phyloP scores from a whole-genome alignment of 2,113 vertebrate species.

The Machaerirhynchus nigripectus region DNA sequence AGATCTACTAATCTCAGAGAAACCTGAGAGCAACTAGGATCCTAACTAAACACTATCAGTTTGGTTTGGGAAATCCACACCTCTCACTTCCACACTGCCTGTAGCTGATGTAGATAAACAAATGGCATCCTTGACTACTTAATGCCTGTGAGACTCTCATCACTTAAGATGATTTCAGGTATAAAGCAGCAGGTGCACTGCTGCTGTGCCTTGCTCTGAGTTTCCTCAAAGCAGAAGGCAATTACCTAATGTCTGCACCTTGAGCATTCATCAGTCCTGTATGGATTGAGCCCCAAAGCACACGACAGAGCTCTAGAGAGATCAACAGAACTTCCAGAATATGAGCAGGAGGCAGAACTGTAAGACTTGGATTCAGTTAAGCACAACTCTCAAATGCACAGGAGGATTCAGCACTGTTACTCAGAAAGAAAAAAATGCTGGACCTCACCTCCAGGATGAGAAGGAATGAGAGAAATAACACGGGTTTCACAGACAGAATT shows the following conservation, averaged over 20 bases:
- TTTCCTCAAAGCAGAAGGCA: conserved; percentile 34
- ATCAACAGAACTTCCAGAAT: not conserved
- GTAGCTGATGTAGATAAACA: not conserved
- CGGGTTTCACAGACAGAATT: not conserved
- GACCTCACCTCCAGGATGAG: not conserved
- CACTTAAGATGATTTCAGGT: not conserved
- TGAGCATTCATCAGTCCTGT: conserved; percentile 12
- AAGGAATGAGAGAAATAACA: not conserved
- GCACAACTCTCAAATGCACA: not conserved
- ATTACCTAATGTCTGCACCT: conserved; percentile 47
- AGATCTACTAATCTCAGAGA: not conserved
- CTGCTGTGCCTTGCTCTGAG: conserved; percentile 23
- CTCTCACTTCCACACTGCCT: not conserved
- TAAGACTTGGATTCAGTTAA: not conserved
- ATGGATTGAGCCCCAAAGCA: not conserved
- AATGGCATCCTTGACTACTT: not conserved
- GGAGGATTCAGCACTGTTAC: not conserved
- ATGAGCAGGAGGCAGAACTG: not conserved
- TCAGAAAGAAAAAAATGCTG: not conserved
- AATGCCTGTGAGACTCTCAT: not conserved
- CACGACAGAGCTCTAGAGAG: not conserved
- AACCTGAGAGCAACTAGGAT: not conserved
- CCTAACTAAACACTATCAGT: not conserved
- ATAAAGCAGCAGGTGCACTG: conserved; percentile 7
- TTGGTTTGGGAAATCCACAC: not conserved